A percentile compares a stretch with the other conserved stretches of the same genome.
Conservation (phyloP, 30 jellyfish, hydroid and myxozoan genomes). For the Rhopilema esculentum region DNA sequence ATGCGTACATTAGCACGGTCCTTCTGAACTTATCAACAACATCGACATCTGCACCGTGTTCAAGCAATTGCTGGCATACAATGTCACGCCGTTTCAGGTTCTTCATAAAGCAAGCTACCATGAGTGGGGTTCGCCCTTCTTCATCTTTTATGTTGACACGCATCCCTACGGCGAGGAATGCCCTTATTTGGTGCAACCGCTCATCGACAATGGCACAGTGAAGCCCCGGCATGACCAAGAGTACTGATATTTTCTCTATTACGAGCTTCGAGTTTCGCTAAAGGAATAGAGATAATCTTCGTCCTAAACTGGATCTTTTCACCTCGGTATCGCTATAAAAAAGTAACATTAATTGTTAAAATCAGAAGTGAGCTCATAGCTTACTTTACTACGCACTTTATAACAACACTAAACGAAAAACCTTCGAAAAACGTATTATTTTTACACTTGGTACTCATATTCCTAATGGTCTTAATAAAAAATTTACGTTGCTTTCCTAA, state of each 20-base stretch:
- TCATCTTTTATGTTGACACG: slow-evolving; percentile 45
- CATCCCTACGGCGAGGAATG: slow-evolving; percentile 59
- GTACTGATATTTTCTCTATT: neutral
- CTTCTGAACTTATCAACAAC: slow-evolving; percentile 27
- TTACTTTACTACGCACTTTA: no score
- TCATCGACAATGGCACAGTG: slow-evolving; percentile 50
- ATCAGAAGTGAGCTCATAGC: no score
- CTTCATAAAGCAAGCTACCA: slow-evolving; percentile 67
- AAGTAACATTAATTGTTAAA: no score
- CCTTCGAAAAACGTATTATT: no score
- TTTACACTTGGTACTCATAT: no score
- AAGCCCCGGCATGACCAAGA: slow-evolving; percentile 21
- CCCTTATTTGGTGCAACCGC: slow-evolving; percentile 26
- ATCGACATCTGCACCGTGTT: slow-evolving; percentile 49
- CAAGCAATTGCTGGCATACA: slow-evolving; percentile 50
- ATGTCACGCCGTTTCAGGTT: slow-evolving; percentile 37
- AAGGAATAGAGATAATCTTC: neutral
- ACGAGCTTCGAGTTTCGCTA: neutral
- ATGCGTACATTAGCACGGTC: slow-evolving; percentile 60
- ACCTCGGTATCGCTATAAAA: neutral
- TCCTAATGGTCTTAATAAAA: no score
- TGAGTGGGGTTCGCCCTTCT: slow-evolving; percentile 64
- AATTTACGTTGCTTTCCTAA: no score
- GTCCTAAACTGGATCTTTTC: neutral
- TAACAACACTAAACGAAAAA: no score